Evolutionary conservation across 1,140 invertebrate species (phyloP).

Genomic region (Nymphalis io): DNA sequence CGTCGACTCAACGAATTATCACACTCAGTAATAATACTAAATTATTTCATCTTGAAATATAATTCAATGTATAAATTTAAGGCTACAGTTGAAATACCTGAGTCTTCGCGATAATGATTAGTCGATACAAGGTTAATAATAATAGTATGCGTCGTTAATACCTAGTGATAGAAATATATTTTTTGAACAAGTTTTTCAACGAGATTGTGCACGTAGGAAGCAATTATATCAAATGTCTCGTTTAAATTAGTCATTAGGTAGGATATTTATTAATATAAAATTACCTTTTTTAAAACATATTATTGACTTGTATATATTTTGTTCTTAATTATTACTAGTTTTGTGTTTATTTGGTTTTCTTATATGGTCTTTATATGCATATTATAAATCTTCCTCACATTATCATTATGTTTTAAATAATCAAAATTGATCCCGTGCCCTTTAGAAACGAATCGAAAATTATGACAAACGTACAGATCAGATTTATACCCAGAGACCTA

Average conservation of each 20-base stretch:
- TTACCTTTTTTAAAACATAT: neutral
- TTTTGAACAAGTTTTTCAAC: constrained; percentile 30
- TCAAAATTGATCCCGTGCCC: too few relatives aligned
- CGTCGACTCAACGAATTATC: neutral
- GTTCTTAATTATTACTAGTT: constrained; percentile 10
- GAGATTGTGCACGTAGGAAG: constrained; percentile 31
- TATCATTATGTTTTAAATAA: too few relatives aligned
- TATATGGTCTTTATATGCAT: neutral
- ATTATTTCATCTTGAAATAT: constrained; percentile 1
- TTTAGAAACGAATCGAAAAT: too few relatives aligned
- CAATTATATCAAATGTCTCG: constrained; percentile 24
- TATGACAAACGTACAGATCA: too few relatives aligned
- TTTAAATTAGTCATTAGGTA: constrained; percentile 21
- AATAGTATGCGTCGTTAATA: constrained; percentile 6
- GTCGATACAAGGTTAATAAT: constrained; percentile 24
- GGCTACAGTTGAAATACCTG: neutral
- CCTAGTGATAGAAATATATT: constrained; percentile 20
- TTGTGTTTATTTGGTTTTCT: neutral
- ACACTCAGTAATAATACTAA: neutral
- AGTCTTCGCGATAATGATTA: neutral
- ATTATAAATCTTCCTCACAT: neutral
- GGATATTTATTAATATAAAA: neutral
- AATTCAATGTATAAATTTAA: neutral
- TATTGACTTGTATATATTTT: neutral
- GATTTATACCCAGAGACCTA: too few relatives aligned